Evolutionary conservation across 1,140 invertebrate species (phyloP), one percentile per base, ranked within the genome.

Genomic region (Brachionus sp.): DNA sequence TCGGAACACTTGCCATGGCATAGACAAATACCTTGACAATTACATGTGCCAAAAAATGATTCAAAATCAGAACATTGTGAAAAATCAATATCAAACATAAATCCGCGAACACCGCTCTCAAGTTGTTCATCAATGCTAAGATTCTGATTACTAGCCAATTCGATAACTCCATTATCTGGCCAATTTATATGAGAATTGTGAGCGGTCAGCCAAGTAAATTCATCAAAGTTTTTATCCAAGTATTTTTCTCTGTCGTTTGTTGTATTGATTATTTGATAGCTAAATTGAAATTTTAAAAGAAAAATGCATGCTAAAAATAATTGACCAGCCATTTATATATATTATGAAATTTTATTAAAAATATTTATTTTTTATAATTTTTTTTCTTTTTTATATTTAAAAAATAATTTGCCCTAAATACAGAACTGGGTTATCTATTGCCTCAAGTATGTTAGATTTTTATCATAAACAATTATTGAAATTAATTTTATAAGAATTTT

Each of bases 81-180:
- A 19, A 9, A 66, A 33, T 80, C 77, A 42, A 80, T 66, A 57
- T 80, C 77, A 33, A 80, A 57, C 77, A 80, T 80, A 19, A 80
- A 80, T n/a, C 46, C 77, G 0, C 77, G 16, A 16, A 80, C 77
- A 39, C 77, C 77, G 57, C 35, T 29, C 5, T 57, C 9, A 12
- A 80, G 25, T 23, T 80, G 77, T 42, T 80, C 9, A 7, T 80
- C 50, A 29, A 80, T 57, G 39, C 77, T 80, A 12, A 57, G 19
- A 33, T 57, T 80, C 33, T 80, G 77, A 66, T 80, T 80, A 12
- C 33, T 39, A 1, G 77, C 77, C 6, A 80, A 29, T 16, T 80
- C 50, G 9, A 80, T 25, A 16, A 80, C 77, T 13, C 13, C 13
- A 80, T 80, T 80, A 33, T 80, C 77, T n/a, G 12, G 25, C 33